A percentile compares a stretch with the other conserved stretches of the same genome.
Conservation (phyloP, 2,797 vertebrate genomes). For the Sphaeramia orbicularis region DNA sequence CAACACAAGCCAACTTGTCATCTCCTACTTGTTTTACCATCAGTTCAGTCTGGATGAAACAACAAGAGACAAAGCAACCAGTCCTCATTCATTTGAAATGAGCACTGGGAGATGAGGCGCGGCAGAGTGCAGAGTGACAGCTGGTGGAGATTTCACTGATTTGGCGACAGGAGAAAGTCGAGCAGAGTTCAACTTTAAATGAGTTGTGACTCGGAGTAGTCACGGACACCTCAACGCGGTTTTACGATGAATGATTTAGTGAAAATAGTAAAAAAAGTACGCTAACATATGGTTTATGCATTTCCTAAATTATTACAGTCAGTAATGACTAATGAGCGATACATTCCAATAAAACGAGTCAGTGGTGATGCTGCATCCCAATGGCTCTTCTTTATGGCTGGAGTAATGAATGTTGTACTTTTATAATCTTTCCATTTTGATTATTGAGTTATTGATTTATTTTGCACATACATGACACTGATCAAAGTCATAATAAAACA, state of each 20-base stretch:
- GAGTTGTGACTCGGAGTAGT: constrained; percentile 6
- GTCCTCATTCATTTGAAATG: constrained; percentile 70
- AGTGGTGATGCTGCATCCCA: constrained; percentile 15
- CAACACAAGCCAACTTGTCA: constrained; percentile 31
- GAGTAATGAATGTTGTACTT: too few relatives aligned
- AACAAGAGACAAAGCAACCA: constrained; percentile 45
- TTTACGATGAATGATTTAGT: neutral
- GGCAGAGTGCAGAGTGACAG: constrained; percentile 54
- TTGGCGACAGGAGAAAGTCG: constrained; percentile 22
- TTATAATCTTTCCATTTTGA: too few relatives aligned
- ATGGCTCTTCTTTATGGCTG: too few relatives aligned
- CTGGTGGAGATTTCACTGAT: constrained; percentile 48
- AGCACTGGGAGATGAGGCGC: constrained; percentile 48
- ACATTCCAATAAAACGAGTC: neutral
- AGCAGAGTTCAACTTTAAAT: constrained; percentile 35
- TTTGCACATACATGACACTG: too few relatives aligned
- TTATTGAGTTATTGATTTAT: too few relatives aligned
- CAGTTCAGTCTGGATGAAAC: constrained; percentile 36
- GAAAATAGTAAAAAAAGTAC: neutral
- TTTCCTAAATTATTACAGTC: neutral
- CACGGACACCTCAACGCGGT: neutral
- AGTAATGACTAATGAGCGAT: neutral
- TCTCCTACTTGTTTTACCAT: constrained; percentile 27
- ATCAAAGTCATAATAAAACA: too few relatives aligned
- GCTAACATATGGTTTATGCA: neutral